These are phyloP conservation scores for Leucoma salicis DNA, from an alignment of 2,888 invertebrate genomes.

Conservation along the genomic window DNA sequence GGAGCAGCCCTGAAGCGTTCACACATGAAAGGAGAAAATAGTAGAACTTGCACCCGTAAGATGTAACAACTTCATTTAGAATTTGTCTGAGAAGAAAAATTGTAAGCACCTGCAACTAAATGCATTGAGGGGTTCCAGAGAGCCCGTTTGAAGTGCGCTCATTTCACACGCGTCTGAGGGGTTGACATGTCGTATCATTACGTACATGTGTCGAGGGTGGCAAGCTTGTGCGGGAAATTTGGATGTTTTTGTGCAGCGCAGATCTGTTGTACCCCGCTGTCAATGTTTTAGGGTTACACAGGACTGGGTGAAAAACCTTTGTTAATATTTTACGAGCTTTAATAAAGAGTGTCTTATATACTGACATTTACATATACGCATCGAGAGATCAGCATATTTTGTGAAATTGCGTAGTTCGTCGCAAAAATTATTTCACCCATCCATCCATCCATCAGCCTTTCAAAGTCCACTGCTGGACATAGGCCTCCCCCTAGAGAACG, in stretches of 20 bases:
- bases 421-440: too few species aligned
- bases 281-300: conserved; percentile 18
- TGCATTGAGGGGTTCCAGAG: conserved; percentile 53
- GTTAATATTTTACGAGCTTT: conserved; percentile 11
- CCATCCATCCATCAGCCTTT: too few species aligned
- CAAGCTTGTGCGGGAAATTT: conserved; percentile 42
- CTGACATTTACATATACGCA: too few species aligned
- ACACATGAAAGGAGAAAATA: conserved; percentile 41
- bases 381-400: too few species aligned
- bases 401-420: too few species aligned
- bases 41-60: conserved; percentile 36
- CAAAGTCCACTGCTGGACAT: too few species aligned
- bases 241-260: conserved; percentile 37
- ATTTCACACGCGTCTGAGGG: conserved; percentile 62
- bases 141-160: conserved; percentile 68
- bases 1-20: conserved; percentile 39
- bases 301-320: conserved; percentile 19
- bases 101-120: conserved; percentile 77
- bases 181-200: conserved; percentile 66
- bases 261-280: conserved; percentile 29
- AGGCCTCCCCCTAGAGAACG: too few species aligned
- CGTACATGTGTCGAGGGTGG: conserved; percentile 60
- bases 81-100: conserved; percentile 74
- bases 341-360: too few species aligned
- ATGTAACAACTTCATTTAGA: conserved; percentile 58